Base-by-base conservation (phyloP, 2,888 invertebrate species). In the Sarcophaga variegata region DNA sequence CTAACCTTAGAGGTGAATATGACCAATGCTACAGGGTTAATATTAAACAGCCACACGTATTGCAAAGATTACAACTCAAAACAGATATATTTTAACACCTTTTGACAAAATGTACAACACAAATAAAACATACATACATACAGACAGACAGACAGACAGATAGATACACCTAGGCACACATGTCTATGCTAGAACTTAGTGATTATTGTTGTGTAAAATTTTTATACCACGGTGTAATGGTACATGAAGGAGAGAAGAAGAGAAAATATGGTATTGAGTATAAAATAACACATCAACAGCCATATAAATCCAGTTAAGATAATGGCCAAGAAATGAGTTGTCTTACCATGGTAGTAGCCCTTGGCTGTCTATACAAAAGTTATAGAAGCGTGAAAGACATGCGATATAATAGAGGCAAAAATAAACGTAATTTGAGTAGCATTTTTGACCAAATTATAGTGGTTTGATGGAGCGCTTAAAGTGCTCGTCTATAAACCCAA, bases 1-100 rank as follows among this genome's bases (percentile, higher is more conserved):
- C 71, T 82, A 82, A 82, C 82, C 82, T 60, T 64, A 77, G 60
- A 82, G 82, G 76, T 82, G 82, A 82, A 71, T 64, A 74, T 66
- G 59, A 27, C 69, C 64, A 63, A 76, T 20, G 20, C 66, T 10
- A 71, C 25, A 71, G 70, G 71, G 76, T 82, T 82, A 82, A 82
- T 66, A 77, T 45, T 63, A 77, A 64, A 64, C 59, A 82, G 64
- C 70, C 64, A 82, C 71, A 67, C 78, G 54, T 66, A 64, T 64
- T 37, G 22, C 37, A 37, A 37, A 37, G 37, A 8, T 37, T 8
- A 20, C 60, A 49, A 66, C 11, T 59, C 59, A 63, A 49, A 59
- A 67, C 67, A 62, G 27, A 67, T 81, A 66, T 47, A 82, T 77
- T 77, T 82, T 77, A 82, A 77, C 82, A 82, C 82, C 82, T 82